Conservation (phyloP, 2,888 invertebrate species). For the Lamproptera curius region DNA sequence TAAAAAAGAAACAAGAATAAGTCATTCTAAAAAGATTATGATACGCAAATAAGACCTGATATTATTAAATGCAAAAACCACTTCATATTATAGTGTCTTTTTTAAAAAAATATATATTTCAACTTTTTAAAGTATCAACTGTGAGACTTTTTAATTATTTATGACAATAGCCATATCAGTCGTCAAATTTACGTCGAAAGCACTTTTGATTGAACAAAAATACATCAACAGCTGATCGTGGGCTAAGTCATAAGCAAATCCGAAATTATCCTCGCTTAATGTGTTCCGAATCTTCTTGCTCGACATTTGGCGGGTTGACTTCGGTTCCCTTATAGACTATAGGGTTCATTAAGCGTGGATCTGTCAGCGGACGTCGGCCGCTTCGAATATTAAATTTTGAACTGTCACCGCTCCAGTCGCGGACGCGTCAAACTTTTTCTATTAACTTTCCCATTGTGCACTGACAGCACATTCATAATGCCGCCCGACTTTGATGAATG, state of each 20-base stretch:
- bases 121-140: too few relatives aligned
- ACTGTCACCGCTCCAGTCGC: constrained; percentile 56
- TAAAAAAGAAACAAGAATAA: too few relatives aligned
- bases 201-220: too few relatives aligned
- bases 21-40: too few relatives aligned
- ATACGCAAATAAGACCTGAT: too few relatives aligned
- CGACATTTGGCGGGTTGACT: background rate
- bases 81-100: too few relatives aligned
- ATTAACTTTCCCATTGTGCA: constrained; percentile 71
- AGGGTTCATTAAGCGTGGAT: constrained; percentile 33
- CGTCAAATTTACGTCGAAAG: too few relatives aligned
- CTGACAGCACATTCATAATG: constrained; percentile 72
- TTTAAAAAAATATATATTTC: too few relatives aligned
- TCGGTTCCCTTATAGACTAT: background rate
- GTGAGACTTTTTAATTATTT: too few relatives aligned
- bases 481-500: constrained; percentile 62
- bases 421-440: constrained; percentile 72
- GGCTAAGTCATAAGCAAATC: background rate
- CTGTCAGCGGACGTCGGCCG: constrained; percentile 30
- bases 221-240: too few relatives aligned
- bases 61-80: too few relatives aligned
- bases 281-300: background rate
- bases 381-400: constrained; percentile 62
- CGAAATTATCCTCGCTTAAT: background rate
- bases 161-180: too few relatives aligned